Base-by-base conservation (phyloP, 1,140 invertebrate species). In the Pseudomyrmex dendroicus region DNA sequence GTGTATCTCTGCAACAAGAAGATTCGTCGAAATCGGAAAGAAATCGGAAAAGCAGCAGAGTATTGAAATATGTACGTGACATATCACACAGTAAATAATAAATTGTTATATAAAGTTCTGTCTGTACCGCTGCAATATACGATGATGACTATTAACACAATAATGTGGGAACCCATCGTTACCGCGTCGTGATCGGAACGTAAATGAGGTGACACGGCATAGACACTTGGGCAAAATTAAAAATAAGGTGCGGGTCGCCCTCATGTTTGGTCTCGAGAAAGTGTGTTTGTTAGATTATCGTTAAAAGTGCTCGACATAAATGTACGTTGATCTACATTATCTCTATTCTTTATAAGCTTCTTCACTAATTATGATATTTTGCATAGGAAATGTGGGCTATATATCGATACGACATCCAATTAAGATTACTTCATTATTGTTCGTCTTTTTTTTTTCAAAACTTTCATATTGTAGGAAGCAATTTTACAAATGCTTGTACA, bases 241-340 rank as follows among this genome's bases (percentile, higher is more conserved):
- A 89, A 83, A 35, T 35, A 35, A 83, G 62, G 72, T 89, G 87
- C 87, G 88, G 88, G 88, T 86, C 13, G 12, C 85, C 88, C 88
- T 12, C 85, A 89, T 89, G 62, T 73, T 80, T 44, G 22, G 25
- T 44, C 17, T 66, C 25, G 87, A 83, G 88, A 89, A 89, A 89
- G 88, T 86, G 61, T 73, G 76, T 78, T 84, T 17, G n/a, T 54
- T 44, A 86, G 82, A 84, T 89, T 35, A 89, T 84, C 62, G 15
- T 68, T 50, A 67, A 56, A 83, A 86, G 63, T 88, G 84, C 72
- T 82, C 10, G 35, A 78, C 67, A 10, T 52, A 52, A 52, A 12
- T 13, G 12, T 12, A 12, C 12, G 50, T 7, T 52, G 50, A 35
- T 35, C 35, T 35, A 35, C 35, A 35, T 35, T 35, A 35, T 35